Conservation (phyloP, 1,140 invertebrate genomes). For the Saccostrea glomerata region DNA sequence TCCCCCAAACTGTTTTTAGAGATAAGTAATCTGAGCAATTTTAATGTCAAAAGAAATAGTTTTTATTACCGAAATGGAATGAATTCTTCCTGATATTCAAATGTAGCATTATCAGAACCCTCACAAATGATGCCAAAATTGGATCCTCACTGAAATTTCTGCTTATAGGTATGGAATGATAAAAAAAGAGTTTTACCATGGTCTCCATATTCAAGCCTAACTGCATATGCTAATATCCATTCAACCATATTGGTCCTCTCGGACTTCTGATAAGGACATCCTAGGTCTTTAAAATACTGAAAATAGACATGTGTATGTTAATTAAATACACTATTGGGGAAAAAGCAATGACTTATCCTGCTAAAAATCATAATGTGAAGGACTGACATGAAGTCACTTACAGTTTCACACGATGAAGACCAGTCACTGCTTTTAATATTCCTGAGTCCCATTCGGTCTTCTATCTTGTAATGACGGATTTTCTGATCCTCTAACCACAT, state of each 20-base stretch:
- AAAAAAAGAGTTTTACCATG: constrained; percentile 82
- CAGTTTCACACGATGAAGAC: constrained; percentile 84
- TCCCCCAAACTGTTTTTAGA: too few relatives aligned
- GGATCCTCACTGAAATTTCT: too few relatives aligned
- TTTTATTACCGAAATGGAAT: too few relatives aligned
- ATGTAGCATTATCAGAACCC: too few relatives aligned
- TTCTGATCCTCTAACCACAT: constrained; percentile 97
- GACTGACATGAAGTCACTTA: constrained; percentile 51
- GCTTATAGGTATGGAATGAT: background rate
- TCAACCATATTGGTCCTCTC: constrained; percentile 85
- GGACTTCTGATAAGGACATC: constrained; percentile 82
- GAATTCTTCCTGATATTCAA: too few relatives aligned
- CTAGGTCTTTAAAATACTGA: constrained; percentile 88
- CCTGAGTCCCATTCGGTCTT: constrained; percentile 87
- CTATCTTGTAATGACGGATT: constrained; percentile 92
- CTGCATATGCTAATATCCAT: constrained; percentile 91
- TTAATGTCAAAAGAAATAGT: too few relatives aligned
- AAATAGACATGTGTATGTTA: background rate
- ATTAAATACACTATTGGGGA: background rate
- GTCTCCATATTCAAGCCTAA: constrained; percentile 90
- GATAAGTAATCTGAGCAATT: too few relatives aligned
- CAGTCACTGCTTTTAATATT: constrained; percentile 85
- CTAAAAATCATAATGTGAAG: too few relatives aligned
- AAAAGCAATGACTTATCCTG: too few relatives aligned
- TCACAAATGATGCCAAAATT: too few relatives aligned